Evolutionary conservation across 2,888 invertebrate genomes (phyloP).

Genomic region (Leuctra nigra): DNA sequence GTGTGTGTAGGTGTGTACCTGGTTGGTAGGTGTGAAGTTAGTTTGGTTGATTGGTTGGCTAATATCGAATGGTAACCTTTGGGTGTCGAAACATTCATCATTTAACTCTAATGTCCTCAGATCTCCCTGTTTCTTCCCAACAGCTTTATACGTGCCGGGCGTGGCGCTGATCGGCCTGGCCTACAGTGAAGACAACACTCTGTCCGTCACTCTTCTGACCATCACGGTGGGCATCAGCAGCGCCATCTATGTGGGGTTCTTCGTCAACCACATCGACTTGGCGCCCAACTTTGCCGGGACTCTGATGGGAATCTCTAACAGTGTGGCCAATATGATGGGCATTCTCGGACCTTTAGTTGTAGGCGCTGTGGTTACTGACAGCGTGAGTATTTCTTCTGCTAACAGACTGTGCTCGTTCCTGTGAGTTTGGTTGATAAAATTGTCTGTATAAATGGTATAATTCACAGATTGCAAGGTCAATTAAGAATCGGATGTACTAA

Average conservation of each 20-base stretch:
- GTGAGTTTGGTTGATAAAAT: no score
- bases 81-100: no score
- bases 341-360: constrained; percentile 71
- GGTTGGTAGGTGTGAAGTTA: no score
- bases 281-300: constrained; percentile 79
- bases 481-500: no score
- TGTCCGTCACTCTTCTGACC: constrained; percentile 56
- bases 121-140: no score
- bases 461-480: no score
- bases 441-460: no score
- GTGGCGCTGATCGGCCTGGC: constrained; percentile 50
- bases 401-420: no score
- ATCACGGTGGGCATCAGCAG: constrained; percentile 70
- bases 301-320: constrained; percentile 80
- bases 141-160: constrained; percentile 47
- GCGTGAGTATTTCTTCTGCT: constrained; percentile 35
- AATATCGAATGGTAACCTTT: no score
- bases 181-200: constrained; percentile 42
- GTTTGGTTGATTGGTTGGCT: no score
- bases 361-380: constrained; percentile 58
- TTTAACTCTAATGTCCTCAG: no score
- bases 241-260: constrained; percentile 66
- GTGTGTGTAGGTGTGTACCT: no score
- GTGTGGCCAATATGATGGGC: constrained; percentile 68
- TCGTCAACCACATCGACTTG: constrained; percentile 76